These are phyloP conservation scores for Sebastiscus albofasciatus DNA, from an alignment of 2,797 vertebrate genomes.

Conservation along the genomic window DNA sequence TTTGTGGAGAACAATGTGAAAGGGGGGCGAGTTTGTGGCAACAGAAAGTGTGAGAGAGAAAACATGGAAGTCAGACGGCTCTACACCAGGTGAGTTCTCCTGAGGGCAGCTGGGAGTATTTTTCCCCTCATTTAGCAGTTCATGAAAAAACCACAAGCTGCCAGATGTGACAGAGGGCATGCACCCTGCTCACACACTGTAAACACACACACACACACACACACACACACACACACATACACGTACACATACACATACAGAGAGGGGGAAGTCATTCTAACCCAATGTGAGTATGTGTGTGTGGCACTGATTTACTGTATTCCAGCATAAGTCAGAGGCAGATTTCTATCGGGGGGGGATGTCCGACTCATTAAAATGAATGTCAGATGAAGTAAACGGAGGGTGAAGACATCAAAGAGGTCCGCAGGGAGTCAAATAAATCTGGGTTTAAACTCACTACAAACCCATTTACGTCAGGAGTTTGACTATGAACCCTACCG, in stretches of 20 bases:
- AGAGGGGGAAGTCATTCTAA: conserved; percentile 26
- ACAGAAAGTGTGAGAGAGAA: conserved; percentile 38
- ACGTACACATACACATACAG: conserved; percentile 35
- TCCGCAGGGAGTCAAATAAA: conserved; percentile 47
- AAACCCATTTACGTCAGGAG: conserved; percentile 42
- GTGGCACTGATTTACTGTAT: conserved; percentile 56
- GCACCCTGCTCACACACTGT: conserved; percentile 58
- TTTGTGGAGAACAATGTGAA: conserved; percentile 16
- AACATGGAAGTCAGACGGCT: conserved; percentile 32
- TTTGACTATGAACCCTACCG: conserved; percentile 2
- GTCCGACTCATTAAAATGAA: conserved; percentile 68
- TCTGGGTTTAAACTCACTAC: conserved; percentile 52
- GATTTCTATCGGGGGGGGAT: conserved; percentile 57
- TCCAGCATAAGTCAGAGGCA: conserved; percentile 39
- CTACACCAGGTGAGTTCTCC: conserved; percentile 71
- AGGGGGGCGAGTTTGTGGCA: neutral
- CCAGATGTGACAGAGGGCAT: conserved; percentile 77
- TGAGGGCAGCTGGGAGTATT: conserved; percentile 76
- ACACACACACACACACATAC: conserved; percentile 31
- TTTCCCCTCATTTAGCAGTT: conserved; percentile 76
- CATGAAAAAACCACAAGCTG: conserved; percentile 73
- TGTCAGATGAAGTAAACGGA: conserved; percentile 66
- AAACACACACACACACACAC: conserved; percentile 54
- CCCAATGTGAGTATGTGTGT: conserved; percentile 23
- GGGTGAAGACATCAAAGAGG: conserved; percentile 66